Base-by-base conservation (phyloP, 2,113 vertebrate species). In the Labeo catla region DNA sequence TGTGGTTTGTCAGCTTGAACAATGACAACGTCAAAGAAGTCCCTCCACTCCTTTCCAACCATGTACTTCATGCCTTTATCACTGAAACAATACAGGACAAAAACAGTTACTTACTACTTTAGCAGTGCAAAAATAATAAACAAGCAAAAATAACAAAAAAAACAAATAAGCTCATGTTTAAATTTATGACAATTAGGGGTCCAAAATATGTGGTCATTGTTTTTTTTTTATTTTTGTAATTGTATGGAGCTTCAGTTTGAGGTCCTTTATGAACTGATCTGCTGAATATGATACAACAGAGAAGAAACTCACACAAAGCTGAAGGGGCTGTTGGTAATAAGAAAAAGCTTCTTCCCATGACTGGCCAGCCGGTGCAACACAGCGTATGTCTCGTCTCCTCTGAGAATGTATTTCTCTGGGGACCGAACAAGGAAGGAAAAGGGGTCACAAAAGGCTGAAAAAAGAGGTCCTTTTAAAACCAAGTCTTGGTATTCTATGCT, bases 301-400 rank as follows among this genome's bases (percentile, higher is more conserved):
- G 4, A 47, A 3, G 19, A 39, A 59, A 94, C 96, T 95, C 88
- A 97, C 96, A 96, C 96, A 89, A 97, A 96, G 92, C 95, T 96
- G 90, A 96, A 97, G 54, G 96, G 96, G 83, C 96, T 97, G 93
- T 97, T 97, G 77, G 96, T 97, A 86, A 97, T 97, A 87, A 97
- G 96, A 87, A 97, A 97, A 7, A 97, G 94, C 68, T 96, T 97
- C 89, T 96, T 96, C 61, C 95, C 95, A 0, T 92, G 85, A 57
- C 86, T 93, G 87, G 91, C 95, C 78, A 97, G 65, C 36, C 89
- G 93, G n/a, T 96, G 94, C 76, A 97, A 89, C 19, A 97, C 95
- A 4, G 95, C 95, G 0, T 95, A 94, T 0, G 96, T 97, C 89
- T 96, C 96, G 0, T 96, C 95, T 68, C 95, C 95, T 78, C 94